A percentile compares a stretch with the other conserved stretches of the same genome.
Evolutionary conservation across 2,113 vertebrate genomes (phyloP).

Genomic region (Rallus limicola): DNA sequence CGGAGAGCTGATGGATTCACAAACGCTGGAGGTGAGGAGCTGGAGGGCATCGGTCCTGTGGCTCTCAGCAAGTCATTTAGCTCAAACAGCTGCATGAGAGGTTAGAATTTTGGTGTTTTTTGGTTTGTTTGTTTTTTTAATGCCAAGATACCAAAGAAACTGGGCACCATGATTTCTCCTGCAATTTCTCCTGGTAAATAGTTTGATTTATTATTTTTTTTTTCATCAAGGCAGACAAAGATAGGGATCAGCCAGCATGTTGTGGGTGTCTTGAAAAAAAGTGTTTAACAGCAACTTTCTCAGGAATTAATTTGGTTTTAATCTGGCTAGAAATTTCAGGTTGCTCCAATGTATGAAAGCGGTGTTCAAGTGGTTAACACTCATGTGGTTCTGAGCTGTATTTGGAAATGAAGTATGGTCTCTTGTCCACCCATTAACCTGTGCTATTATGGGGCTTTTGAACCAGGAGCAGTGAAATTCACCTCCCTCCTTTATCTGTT

Average conservation of each 20-base stretch:
- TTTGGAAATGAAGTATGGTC: constrained; percentile 3
- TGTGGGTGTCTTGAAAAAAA: background rate
- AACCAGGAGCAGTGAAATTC: constrained; percentile 29
- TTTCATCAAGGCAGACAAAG: background rate
- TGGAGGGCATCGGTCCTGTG: background rate
- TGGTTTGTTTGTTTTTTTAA: too few species aligned
- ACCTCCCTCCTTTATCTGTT: background rate
- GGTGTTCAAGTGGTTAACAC: background rate
- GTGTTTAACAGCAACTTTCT: background rate
- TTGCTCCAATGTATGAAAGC: background rate
- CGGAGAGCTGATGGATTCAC: background rate
- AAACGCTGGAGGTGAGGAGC: background rate
- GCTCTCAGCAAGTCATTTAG: background rate
- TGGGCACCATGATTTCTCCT: background rate
- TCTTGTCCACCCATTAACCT: constrained; percentile 22
- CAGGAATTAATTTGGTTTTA: background rate
- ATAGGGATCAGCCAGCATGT: background rate
- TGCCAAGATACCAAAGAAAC: background rate
- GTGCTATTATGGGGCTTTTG: background rate
- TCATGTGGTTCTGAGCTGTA: background rate
- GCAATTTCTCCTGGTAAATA: background rate
- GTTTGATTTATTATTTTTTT: background rate
- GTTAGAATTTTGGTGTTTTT: too few species aligned
- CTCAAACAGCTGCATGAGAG: background rate
- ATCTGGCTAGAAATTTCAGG: background rate